Conservation (phyloP, 2,888 invertebrate genomes). For the Cloeon dipterum region DNA sequence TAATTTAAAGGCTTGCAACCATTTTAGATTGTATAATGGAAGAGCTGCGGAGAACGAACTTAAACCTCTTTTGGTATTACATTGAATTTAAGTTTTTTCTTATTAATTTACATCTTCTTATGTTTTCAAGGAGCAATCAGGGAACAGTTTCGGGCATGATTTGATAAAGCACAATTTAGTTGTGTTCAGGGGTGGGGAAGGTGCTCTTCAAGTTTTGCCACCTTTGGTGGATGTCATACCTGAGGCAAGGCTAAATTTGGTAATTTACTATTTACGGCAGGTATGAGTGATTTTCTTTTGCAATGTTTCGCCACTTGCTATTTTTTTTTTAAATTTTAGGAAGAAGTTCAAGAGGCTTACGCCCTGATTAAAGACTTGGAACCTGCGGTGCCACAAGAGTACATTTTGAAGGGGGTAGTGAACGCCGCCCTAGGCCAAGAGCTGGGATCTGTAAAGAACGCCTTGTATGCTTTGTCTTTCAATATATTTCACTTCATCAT, state of each 20-base stretch:
- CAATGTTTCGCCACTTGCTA: background rate
- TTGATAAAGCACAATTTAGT: conserved; percentile 86
- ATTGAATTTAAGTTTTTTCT: background rate
- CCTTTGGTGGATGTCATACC: conserved; percentile 84
- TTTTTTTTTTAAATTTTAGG: conserved; percentile 14
- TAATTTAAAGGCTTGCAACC: conserved; percentile 74
- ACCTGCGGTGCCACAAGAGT: conserved; percentile 85
- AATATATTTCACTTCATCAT: background rate
- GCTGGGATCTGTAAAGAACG: conserved; percentile 57
- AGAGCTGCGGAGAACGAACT: conserved; percentile 85
- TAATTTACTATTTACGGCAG: conserved; percentile 78
- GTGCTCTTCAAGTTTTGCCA: conserved; percentile 79
- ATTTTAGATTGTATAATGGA: conserved; percentile 74
- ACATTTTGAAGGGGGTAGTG: conserved; percentile 88
- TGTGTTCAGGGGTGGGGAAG: conserved; percentile 84
- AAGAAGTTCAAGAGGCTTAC: conserved; percentile 73
- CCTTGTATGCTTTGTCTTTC: no score
- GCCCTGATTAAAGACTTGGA: conserved; percentile 75
- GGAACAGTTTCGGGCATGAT: conserved; percentile 62
- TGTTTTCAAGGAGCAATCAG: conserved; percentile 33
- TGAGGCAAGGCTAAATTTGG: conserved; percentile 87
- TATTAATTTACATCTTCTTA: background rate
- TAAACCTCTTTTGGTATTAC: conserved; percentile 37
- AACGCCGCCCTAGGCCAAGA: conserved; percentile 86
- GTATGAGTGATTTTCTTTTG: conserved; percentile 10